Evolutionary conservation across 1,140 invertebrate genomes (phyloP), one percentile per base, ranked within the genome.

Genomic region (Monomorium pharaonis): DNA sequence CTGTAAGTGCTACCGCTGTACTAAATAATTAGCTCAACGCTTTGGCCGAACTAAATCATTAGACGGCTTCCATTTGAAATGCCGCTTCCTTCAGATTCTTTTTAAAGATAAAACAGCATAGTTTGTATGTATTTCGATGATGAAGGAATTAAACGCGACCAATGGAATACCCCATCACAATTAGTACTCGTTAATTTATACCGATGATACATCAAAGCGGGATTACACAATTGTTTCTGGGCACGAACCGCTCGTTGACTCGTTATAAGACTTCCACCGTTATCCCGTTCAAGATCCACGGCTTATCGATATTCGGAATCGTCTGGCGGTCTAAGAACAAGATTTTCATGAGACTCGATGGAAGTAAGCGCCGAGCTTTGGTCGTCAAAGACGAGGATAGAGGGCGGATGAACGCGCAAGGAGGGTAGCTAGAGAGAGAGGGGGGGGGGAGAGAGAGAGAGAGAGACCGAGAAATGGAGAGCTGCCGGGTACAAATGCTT

Each of bases 401-500:
- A 70, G 21, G n/a, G 24, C 30, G 49, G 21, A 54, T 56, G 80
- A 60, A 33, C 30, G 72, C 33, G 78, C 5, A 69, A 56, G 85
- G 42, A 56, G 85, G 42, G 14, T 30, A 9, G 44, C 21, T 33
- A 24, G 33, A 12, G 21, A 63, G 27, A 51, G 56, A 63, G 65
- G 27, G 58, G 75, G 47, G 16, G 56, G 75, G 86, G 65, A 62
- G 63, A 42, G 62, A 44, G 74, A 69, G 70, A 58, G 24, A 78
- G 76, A 56, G 18, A 76, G 76, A 86, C 54, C 54, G 77, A 88
- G 85, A 16, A 65, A 62, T 63, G n/a, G 54, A 69, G 67, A 70
- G 86, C 86, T 92, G 91, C 84, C 92, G 91, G 88, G 91, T 91
- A 92, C 91, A 93, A 92, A 84, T 87, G 93, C 92, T 94, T 94